Evolutionary conservation across 1,140 invertebrate species (phyloP).

Genomic region (Cecropterus lyciades): DNA sequence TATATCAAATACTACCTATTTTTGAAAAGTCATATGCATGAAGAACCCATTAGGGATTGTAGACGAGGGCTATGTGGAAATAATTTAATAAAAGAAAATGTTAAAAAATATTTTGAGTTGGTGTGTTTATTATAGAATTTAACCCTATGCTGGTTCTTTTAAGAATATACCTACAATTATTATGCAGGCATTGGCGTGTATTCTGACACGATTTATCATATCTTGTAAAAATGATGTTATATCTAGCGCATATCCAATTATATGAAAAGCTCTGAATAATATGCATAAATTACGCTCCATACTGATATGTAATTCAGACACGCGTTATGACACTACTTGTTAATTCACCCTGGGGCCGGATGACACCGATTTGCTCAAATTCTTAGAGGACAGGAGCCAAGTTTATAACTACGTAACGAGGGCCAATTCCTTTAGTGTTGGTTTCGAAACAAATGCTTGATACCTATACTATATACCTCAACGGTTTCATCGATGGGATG

Average conservation of each 20-base stretch:
- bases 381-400: slow-evolving; percentile 75
- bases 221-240: neutral
- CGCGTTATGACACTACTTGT: slow-evolving; percentile 77
- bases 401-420: slow-evolving; percentile 62
- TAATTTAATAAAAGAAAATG: too few relatives aligned
- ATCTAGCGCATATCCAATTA: slow-evolving; percentile 6
- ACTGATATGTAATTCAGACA: slow-evolving; percentile 70
- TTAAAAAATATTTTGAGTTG: too few relatives aligned
- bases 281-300: slow-evolving; percentile 69
- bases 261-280: slow-evolving; percentile 36
- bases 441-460: slow-evolving; percentile 52
- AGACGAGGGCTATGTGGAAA: too few relatives aligned
- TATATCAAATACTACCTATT: neutral
- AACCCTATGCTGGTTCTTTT: too few relatives aligned
- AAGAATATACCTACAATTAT: too few relatives aligned
- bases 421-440: slow-evolving; percentile 47
- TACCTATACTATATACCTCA: slow-evolving; percentile 82
- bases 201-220: neutral
- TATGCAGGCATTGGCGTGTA: neutral
- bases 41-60: too few relatives aligned
- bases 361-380: slow-evolving; percentile 83
- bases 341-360: slow-evolving; percentile 80
- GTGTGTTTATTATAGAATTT: too few relatives aligned
- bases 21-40: too few relatives aligned
- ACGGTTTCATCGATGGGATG: slow-evolving; percentile 88